Evolutionary conservation across 37 sponge, comb jelly and placozoan species (phyloP).

Genomic region (Haliclona indistincta): DNA sequence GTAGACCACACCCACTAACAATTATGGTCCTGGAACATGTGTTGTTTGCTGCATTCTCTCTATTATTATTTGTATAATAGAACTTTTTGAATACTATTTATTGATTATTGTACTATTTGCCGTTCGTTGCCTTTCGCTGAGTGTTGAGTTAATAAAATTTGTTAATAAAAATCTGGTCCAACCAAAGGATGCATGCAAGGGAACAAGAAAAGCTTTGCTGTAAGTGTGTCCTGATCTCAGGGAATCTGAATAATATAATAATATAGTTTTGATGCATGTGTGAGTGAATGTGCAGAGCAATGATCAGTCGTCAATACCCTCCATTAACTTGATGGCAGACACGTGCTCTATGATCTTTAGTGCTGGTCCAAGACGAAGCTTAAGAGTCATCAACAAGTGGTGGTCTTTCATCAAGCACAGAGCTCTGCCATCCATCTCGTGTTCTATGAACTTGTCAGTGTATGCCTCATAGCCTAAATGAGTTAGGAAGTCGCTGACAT

Average conservation of each 20-base stretch:
- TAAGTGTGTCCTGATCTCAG: too few relatives aligned
- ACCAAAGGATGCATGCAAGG: too few relatives aligned
- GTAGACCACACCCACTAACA: too few relatives aligned
- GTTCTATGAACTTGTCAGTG: constrained; percentile 56
- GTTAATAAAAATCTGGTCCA: too few relatives aligned
- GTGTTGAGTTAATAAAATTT: too few relatives aligned
- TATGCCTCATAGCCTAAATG: constrained; percentile 71
- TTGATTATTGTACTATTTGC: too few relatives aligned
- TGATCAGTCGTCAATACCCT: constrained; percentile 17
- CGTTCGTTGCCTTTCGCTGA: too few relatives aligned
- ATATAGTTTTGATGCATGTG: too few relatives aligned
- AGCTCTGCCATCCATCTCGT: constrained; percentile 65
- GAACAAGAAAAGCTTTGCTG: too few relatives aligned
- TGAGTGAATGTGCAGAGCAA: not conserved
- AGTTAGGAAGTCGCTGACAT: constrained; percentile 62
- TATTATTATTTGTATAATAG: not conserved
- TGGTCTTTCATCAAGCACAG: constrained; percentile 63
- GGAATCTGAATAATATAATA: too few relatives aligned
- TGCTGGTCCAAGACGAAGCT: constrained; percentile 65
- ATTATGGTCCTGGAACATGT: not conserved
- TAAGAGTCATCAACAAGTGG: constrained; percentile 68
- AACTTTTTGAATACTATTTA: too few relatives aligned
- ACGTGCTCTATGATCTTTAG: constrained; percentile 65
- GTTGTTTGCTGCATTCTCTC: not conserved
- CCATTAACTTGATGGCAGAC: constrained; percentile 31